phyloP scores from a whole-genome alignment of 2,888 invertebrate genomes.

The Clivina fossor region DNA sequence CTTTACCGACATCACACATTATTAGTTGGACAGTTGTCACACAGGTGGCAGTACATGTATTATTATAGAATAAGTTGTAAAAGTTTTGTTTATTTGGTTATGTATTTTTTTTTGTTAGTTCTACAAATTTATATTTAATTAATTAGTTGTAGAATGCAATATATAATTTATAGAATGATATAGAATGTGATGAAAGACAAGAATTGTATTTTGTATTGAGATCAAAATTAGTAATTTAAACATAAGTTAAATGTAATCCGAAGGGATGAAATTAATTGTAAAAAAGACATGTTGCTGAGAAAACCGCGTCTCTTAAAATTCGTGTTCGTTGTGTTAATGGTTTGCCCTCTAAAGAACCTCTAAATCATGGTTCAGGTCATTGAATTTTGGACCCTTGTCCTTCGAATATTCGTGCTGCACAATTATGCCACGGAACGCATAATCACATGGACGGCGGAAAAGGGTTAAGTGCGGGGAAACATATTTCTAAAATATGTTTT shows the following conservation, averaged over 20 bases:
- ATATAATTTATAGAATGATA: too few relatives aligned
- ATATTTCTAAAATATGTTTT: too few relatives aligned
- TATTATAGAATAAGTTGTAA: constrained; percentile 2
- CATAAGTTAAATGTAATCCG: too few relatives aligned
- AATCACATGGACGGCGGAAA: constrained; percentile 42
- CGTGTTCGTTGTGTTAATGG: constrained; percentile 47
- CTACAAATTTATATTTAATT: too few relatives aligned
- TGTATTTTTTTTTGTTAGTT: not conserved
- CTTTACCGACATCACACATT: not conserved
- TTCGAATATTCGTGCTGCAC: constrained; percentile 44
- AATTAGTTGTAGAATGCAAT: too few relatives aligned
- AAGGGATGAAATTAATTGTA: too few relatives aligned
- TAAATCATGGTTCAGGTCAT: constrained; percentile 54
- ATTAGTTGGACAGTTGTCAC: not conserved
- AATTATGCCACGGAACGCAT: constrained; percentile 44
- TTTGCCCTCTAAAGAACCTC: constrained; percentile 56
- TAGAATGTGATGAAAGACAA: too few relatives aligned
- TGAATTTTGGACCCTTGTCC: constrained; percentile 56
- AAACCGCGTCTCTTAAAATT: too few relatives aligned
- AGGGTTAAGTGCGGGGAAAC: too few relatives aligned
- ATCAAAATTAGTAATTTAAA: too few relatives aligned
- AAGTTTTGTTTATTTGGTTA: not conserved
- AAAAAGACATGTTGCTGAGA: too few relatives aligned
- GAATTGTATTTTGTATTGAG: too few relatives aligned
- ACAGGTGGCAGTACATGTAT: constrained; percentile 5